Base-by-base conservation (phyloP, 2,888 invertebrate species). In the Chrysodeixis includens region DNA sequence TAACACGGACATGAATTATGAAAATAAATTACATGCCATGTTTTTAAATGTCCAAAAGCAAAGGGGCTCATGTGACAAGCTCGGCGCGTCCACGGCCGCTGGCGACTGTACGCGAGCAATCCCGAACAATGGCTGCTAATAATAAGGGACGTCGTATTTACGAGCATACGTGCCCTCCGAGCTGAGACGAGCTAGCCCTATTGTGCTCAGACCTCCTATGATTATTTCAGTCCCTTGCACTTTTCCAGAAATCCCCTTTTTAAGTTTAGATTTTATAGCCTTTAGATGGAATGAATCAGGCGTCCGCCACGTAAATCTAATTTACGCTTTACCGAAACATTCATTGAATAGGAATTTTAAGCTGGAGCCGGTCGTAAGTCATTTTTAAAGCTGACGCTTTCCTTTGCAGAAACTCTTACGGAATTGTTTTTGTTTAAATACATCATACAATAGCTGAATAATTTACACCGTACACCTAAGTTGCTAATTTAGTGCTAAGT, bases 131-230 rank as follows among this genome's bases (percentile, higher is more conserved):
- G 90, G 92, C 85, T 86, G 90, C 92, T 94, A 94, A 94, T 94
- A 95, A 95, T 93, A 94, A 93, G 92, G 91, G 88, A 91, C 92
- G 89, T 88, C 89, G 92, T 93, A 94, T 95, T 94, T 94, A 94
- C 91, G 95, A 93, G 86, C 92, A 92, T 93, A 95, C 94, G 95
- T 95, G 95, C 94, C 89, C 88, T 90, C 87, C 83, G 86, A 88
- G 89, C 90, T 88, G 88, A 88, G 93, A 93, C 92, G 92, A 90
- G 90, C 90, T 86, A 90, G 88, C 87, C 89, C 93, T 92, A 94
- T 95, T 95, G 94, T 94, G 88, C 90, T 79, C 78, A 88, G 94
- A 94, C 94, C 94, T 94, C 94, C 94, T 94, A 93, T 91, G 94
- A 94, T 93, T 94, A 94, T 93, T 93, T 91, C 89, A 91, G 87